Base-by-base conservation (phyloP, 2,888 invertebrate genomes). In the Drosophila paramelanica region DNA sequence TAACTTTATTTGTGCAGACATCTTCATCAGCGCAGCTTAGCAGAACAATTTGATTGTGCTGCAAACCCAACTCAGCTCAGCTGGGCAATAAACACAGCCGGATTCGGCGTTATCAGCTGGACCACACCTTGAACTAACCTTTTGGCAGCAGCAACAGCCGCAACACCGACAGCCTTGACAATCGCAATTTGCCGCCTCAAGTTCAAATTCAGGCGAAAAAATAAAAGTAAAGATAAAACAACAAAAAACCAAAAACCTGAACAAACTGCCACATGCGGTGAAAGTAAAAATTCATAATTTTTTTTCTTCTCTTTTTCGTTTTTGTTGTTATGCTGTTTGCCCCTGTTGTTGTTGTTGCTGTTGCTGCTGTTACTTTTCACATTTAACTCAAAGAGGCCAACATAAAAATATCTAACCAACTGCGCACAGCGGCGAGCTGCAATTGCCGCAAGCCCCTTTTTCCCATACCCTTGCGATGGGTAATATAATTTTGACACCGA, bases 221-320 rank as follows among this genome's bases (percentile, higher is more conserved):
- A 36, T 36, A 36, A 36, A 36, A 36, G 36, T 36, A 36, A 36
- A 36, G 13, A 36, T 36, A 13, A 3, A 11, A 47, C 17, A 47
- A 23, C 23, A 23, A 3, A 23, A 23, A 23, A 17, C 17, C 3
- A 33, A 60, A 87, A 66, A 88, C 82, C 74, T 80, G 87, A 73
- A 77, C 58, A 61, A 60, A 77, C 67, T 78, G 61, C 86, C 89
- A 73, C 91, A 83, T 90, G 91, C 76, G 90, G 91, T 90, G 90
- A 90, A 90, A 90, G 90, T 90, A 87, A 90, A 90, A 87, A 90
- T 89, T 89, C 89, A 90, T 90, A 88, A 87, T 83, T 90, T 89
- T 83, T 76, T 73, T 76, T 73, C 10, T 72, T 77, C 33, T 41
- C 36, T 20, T 20, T 49, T 47, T 59, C 43, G 20, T 23, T 51